A percentile compares a stretch with the other conserved stretches of the same genome.
These are phyloP conservation scores for Phodopus roborovskii DNA, from an alignment of 2,113 vertebrate genomes.

Conservation along the genomic window DNA sequence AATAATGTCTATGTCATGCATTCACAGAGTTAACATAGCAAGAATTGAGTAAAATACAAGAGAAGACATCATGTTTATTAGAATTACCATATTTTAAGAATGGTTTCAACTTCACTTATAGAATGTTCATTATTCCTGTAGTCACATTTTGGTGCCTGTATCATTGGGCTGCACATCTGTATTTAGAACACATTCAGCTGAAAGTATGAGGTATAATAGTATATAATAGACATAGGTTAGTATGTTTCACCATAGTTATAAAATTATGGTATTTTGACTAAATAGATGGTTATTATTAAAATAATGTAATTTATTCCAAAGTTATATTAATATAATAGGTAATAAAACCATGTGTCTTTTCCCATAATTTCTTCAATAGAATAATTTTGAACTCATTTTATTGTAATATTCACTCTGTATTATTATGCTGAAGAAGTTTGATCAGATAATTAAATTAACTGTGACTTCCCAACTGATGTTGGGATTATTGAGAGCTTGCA, in stretches of 20 bases:
- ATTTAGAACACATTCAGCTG: conserved; percentile 1
- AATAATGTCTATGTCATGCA: not conserved
- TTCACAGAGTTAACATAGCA: not conserved
- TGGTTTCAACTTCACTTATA: not conserved
- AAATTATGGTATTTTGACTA: not conserved
- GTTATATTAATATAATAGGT: conserved; percentile 58
- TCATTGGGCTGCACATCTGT: not conserved
- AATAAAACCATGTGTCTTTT: not conserved
- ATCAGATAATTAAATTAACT: conserved; percentile 84
- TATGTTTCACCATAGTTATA: not conserved
- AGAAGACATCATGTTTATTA: not conserved
- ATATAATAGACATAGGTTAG: not conserved
- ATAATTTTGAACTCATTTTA: conserved; percentile 63
- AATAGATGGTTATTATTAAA: conserved; percentile 61
- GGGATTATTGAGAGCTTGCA: conserved; percentile 75
- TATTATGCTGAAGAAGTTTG: conserved; percentile 78
- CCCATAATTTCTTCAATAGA: not conserved
- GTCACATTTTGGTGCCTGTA: not conserved
- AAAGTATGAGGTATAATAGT: not conserved
- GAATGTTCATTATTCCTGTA: not conserved
- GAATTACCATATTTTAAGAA: not conserved
- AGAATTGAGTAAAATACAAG: not conserved
- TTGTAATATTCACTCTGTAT: conserved; percentile 68
- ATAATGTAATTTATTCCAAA: conserved; percentile 41
- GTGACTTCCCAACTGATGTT: conserved; percentile 83